Conservation (phyloP, 2,113 vertebrate genomes). For the Pomatostomus ruficeps region DNA sequence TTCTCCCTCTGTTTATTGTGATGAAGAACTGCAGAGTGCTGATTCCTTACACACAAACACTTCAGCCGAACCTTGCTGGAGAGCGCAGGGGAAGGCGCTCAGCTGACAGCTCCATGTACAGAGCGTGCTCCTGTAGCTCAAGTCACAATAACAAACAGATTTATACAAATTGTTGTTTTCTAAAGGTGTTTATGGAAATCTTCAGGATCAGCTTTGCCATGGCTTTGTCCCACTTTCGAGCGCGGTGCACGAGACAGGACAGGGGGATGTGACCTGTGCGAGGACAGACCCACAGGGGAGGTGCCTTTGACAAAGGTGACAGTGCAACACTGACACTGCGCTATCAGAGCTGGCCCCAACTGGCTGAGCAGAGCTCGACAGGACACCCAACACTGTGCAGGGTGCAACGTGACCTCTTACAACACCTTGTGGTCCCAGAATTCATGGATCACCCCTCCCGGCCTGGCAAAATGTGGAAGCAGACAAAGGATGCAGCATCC, state of each 20-base stretch:
- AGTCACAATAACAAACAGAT: background rate
- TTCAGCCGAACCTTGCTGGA: background rate
- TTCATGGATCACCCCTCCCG: fast-evolving
- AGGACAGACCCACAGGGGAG: fast-evolving
- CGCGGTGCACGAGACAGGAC: fast-evolving
- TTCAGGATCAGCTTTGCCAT: background rate
- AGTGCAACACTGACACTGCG: fast-evolving
- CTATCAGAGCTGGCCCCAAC: fast-evolving
- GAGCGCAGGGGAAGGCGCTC: background rate
- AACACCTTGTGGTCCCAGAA: background rate
- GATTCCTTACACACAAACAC: background rate
- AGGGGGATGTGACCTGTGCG: background rate
- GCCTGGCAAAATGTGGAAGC: background rate
- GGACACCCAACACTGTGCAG: fast-evolving
- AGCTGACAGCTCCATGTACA: background rate
- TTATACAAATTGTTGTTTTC: background rate
- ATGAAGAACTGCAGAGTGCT: background rate
- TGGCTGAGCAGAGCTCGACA: background rate
- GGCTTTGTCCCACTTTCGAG: background rate
- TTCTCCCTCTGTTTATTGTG: background rate
- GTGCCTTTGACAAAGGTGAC: background rate
- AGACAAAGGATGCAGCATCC: background rate
- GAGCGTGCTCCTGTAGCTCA: background rate
- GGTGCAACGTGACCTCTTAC: fast-evolving
- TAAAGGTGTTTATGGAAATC: background rate